These are phyloP conservation scores for Lates japonicus DNA, from an alignment of 2,797 vertebrate species.

Conservation along the genomic window DNA sequence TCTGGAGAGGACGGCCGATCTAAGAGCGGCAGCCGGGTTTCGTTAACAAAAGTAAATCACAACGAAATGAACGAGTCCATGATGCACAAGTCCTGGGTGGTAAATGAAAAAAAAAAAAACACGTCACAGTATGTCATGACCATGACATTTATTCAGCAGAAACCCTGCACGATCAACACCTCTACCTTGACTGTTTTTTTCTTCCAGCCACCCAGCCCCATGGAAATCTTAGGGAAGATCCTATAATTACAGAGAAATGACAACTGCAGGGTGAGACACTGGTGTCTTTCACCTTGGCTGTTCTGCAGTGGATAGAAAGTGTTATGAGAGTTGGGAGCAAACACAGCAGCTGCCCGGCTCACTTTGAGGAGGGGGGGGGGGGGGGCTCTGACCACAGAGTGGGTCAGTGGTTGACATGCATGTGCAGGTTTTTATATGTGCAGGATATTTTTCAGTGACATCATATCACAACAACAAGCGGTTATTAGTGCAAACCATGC, in stretches of 20 bases:
- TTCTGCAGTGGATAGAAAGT: slow-evolving; percentile 60
- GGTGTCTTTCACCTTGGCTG: slow-evolving; percentile 54
- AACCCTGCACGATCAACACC: slow-evolving; percentile 6
- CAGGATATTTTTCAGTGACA: slow-evolving; percentile 10
- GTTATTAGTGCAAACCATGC: slow-evolving; percentile 12
- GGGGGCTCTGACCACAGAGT: slow-evolving; percentile 30
- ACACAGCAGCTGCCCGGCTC: slow-evolving; percentile 56
- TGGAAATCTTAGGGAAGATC: slow-evolving; percentile 25
- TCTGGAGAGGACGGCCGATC: slow-evolving; percentile 18
- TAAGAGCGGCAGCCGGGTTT: neutral
- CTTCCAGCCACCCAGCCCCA: slow-evolving; percentile 7
- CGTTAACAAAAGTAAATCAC: neutral
- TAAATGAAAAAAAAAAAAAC: slow-evolving; percentile 13
- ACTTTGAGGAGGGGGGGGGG: neutral
- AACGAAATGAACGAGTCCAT: neutral
- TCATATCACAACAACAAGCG: slow-evolving; percentile 19
- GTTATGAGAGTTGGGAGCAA: slow-evolving; percentile 55
- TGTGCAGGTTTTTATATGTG: slow-evolving; percentile 21
- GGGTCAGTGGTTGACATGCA: slow-evolving; percentile 33
- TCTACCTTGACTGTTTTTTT: neutral
- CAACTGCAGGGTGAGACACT: slow-evolving; percentile 45
- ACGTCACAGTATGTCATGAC: neutral
- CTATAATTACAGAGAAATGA: slow-evolving; percentile 42
- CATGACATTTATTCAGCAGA: neutral
- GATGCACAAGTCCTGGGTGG: neutral